phyloP scores from a whole-genome alignment of 2,113 vertebrate genomes.

The Daboia siamensis region DNA sequence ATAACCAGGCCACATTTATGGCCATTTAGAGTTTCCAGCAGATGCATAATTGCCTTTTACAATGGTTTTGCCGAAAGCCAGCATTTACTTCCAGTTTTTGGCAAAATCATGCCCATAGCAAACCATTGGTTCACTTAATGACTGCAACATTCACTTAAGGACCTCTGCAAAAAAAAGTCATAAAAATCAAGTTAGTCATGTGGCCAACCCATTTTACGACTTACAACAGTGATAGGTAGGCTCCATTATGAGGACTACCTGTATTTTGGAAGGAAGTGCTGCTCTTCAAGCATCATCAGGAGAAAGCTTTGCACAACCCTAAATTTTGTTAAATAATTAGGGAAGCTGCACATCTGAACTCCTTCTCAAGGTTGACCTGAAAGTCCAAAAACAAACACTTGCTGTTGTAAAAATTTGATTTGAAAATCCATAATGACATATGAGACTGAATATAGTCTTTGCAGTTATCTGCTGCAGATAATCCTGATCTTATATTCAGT shows the following conservation, averaged over 20 bases:
- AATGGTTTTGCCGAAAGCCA: too few relatives aligned
- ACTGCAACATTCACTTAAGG: not conserved
- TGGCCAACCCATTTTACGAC: too few relatives aligned
- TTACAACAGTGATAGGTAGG: too few relatives aligned
- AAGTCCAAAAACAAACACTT: not conserved
- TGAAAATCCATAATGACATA: not conserved
- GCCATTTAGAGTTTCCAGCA: too few relatives aligned
- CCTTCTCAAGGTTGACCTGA: not conserved
- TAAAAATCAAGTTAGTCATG: too few relatives aligned
- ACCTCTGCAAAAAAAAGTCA: not conserved
- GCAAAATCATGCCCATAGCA: not conserved
- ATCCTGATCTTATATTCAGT: not conserved
- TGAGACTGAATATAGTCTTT: not conserved
- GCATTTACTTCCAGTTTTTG: not conserved
- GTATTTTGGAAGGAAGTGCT: too few relatives aligned
- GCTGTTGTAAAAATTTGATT: not conserved
- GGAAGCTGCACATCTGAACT: not conserved
- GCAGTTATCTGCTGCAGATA: not conserved
- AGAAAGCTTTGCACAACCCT: not conserved
- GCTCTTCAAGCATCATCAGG: not conserved
- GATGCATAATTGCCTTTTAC: too few relatives aligned
- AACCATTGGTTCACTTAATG: not conserved
- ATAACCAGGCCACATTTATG: too few relatives aligned
- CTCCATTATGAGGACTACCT: too few relatives aligned
- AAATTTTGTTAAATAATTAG: not conserved